Conservation (phyloP, 2,888 invertebrate genomes). For the Athetis lepigone region DNA sequence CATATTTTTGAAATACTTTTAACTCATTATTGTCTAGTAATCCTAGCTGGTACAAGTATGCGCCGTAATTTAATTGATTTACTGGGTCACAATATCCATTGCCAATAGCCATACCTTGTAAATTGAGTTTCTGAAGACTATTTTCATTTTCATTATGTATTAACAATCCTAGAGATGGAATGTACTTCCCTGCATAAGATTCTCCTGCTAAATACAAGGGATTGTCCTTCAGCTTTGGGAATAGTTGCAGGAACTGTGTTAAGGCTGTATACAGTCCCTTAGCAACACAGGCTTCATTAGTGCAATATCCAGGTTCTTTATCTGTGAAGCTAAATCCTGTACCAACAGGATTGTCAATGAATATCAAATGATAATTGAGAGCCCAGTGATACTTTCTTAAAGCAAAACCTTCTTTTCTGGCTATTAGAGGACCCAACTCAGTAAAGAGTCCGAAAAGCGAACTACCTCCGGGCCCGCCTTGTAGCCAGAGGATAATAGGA, state of each 20-base stretch:
- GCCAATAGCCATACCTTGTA: constrained; percentile 89
- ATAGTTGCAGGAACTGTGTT: constrained; percentile 91
- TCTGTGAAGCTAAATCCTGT: constrained; percentile 92
- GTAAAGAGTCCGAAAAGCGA: constrained; percentile 90
- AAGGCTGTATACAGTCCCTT: constrained; percentile 87
- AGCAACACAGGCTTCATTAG: constrained; percentile 89
- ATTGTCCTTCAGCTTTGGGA: constrained; percentile 87
- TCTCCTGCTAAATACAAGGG: constrained; percentile 92
- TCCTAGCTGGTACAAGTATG: constrained; percentile 88
- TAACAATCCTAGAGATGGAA: constrained; percentile 86
- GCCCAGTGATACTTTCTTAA: constrained; percentile 90
- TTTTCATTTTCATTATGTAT: constrained; percentile 86
- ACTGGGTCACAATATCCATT: constrained; percentile 89
- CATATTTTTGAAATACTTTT: constrained; percentile 90
- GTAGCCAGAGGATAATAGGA: constrained; percentile 90
- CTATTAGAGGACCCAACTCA: constrained; percentile 91
- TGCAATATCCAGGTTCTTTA: constrained; percentile 88
- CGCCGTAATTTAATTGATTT: constrained; percentile 87
- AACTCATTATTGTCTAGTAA: constrained; percentile 90
- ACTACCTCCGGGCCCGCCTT: constrained; percentile 91
- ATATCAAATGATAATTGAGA: constrained; percentile 90
- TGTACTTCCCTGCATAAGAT: constrained; percentile 91
- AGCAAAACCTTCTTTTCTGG: constrained; percentile 78
- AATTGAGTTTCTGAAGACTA: constrained; percentile 77
- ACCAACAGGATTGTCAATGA: constrained; percentile 92